Evolutionary conservation across 2,888 invertebrate genomes (phyloP), one percentile per base, ranked within the genome.

Genomic region (Oscheius sp.): DNA sequence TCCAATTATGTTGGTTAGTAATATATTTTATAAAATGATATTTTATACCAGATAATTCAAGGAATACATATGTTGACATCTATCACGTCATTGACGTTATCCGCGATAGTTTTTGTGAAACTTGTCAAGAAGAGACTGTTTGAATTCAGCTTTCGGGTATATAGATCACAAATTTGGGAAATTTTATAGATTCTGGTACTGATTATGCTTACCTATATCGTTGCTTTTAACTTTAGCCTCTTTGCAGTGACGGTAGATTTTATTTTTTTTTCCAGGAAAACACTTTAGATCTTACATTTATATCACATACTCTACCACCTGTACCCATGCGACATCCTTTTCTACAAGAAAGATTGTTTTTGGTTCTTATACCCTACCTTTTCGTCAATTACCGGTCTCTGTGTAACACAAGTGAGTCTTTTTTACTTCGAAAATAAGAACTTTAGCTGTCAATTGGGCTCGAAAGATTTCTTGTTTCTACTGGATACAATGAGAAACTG

Each of bases 341-440:
- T 50, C 50, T 50, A 50, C 28, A 50, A 50, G 26, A 50, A 50
- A n/a, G 50, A 50, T 17, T 50, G 50, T 26, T 50, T 50, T 9
- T 50, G 50, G 50, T 17, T 26, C 24, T 14, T 50, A 12, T 50
- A 50, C 28, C 50, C 50, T 0, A 50, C 30, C 20, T 50, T 50
- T 50, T 50, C 50, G n/a, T 8, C 50, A 1, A 28, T 50, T 50
- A 28, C 28, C 17, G 50, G 50, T 6, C 28, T 50, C 5, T 50
- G 50, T n/a, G 26, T 26, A 14, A 50, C 50, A 24, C 50, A 50
- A 30, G 50, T 50, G 2, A 17, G 45, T 45, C 1, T 5, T n/a
- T n/a, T n/a, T n/a, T n/a, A n/a, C n/a, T n/a, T n/a, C n/a, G n/a
- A n/a, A n/a, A n/a, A n/a, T n/a, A n/a, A n/a, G n/a, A n/a, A n/a